Base-by-base conservation (phyloP, 2,888 invertebrate species). In the Galeopsomyia nigrocyanea region DNA sequence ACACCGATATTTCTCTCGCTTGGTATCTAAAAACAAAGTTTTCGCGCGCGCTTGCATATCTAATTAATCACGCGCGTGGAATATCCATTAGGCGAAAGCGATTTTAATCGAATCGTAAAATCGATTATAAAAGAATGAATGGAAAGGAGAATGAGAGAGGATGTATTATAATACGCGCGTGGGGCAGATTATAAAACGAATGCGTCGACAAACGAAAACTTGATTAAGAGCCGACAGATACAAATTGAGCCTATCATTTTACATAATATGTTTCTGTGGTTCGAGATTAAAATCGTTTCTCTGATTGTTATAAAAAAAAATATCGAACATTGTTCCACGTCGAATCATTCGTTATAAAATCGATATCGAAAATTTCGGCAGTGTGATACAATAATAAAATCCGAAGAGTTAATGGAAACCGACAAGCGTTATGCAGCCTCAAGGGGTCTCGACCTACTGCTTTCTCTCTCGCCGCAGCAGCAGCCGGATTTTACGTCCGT, bases 401-500 rank as follows among this genome's bases (percentile, higher is more conserved):
- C 39, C 1, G 13, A 10, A 39, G 13, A 7, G 7, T 3, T 39
- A 13, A 39, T 39, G 39, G 13, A 3, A 39, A 39, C 39, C 13
- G 39, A 39, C 39, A 10, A 39, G 39, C 39, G 26, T 5, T 26
- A 26, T 26, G 26, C 26, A 39, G 39, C 39, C 39, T 39, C 13
- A 39, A 39, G 39, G 39, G 39, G 7, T 7, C 5, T 26, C 39
- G 13, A 39, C 39, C 39, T 39, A 39, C 13, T 39, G 39, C 39
- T 39, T 39, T 39, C 39, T 39, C 55, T 39, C 56, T 21, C 55
- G 21, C 51, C 74, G 77, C 77, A 75, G 77, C 77, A 75, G 77
- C 72, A 75, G 73, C 79, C 67, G 76, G 79, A 81, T 83, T 85
- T 86, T 84, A 86, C 84, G 85, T 79, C 77, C 81, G 76, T 86